phyloP scores from a whole-genome alignment of 2,888 invertebrate species.

The Siphonodentalium dalli region DNA sequence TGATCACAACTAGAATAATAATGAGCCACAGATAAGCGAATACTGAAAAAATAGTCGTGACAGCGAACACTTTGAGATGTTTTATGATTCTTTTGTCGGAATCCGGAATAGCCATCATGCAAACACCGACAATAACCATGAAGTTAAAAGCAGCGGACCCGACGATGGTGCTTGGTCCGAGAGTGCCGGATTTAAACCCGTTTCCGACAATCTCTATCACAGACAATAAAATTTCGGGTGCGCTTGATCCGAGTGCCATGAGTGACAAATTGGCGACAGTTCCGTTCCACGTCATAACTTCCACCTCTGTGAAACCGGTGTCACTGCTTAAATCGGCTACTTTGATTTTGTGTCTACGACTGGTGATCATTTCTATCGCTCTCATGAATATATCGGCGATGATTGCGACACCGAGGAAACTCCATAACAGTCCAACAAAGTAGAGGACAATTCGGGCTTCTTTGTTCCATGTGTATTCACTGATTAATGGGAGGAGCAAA shows the following conservation, averaged over 20 bases:
- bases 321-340: conserved; percentile 40
- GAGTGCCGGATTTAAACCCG: conserved; percentile 65
- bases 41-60: conserved; percentile 65
- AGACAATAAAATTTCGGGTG: conserved; percentile 70
- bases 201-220: conserved; percentile 68
- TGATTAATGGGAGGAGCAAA: conserved; percentile 66
- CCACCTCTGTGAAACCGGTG: conserved; percentile 63
- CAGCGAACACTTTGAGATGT: conserved; percentile 66
- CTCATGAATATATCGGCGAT: conserved; percentile 72
- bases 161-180: conserved; percentile 71
- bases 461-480: conserved; percentile 67
- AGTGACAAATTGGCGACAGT: conserved; percentile 70
- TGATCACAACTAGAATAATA: conserved; percentile 66
- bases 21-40: conserved; percentile 72
- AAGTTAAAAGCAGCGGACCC: conserved; percentile 72
- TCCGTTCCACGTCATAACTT: conserved; percentile 69
- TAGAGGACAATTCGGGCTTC: conserved; percentile 66
- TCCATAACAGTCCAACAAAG: conserved; percentile 68
- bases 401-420: conserved; percentile 71
- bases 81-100: conserved; percentile 65
- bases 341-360: conserved; percentile 66
- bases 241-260: conserved; percentile 70
- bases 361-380: conserved; percentile 70
- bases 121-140: conserved; percentile 69
- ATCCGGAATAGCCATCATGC: conserved; percentile 67